Conservation (phyloP, 2,113 vertebrate species). For the Dinomys branickii region DNA sequence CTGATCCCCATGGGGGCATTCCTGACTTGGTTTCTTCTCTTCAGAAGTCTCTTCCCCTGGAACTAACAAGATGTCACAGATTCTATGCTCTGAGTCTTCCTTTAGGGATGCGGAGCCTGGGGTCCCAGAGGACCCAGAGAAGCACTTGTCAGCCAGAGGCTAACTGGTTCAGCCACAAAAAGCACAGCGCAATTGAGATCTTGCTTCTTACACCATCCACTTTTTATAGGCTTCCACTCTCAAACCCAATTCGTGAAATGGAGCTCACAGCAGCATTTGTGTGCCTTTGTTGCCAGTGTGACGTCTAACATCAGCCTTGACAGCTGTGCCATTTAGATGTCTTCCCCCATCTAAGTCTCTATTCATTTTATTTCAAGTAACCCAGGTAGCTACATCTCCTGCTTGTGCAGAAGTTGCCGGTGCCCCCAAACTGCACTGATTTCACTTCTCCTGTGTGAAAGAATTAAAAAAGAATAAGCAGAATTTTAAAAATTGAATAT, state of each 20-base stretch:
- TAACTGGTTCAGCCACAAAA: background rate
- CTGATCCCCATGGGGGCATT: background rate
- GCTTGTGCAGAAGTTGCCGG: background rate
- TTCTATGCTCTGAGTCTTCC: background rate
- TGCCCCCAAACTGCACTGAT: background rate
- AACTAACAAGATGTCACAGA: constrained; percentile 60
- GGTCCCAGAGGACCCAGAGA: background rate
- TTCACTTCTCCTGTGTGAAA: background rate
- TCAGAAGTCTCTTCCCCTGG: constrained; percentile 4
- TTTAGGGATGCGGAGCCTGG: background rate
- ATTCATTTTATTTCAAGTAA: background rate
- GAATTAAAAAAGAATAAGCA: background rate
- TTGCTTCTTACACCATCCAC: background rate
- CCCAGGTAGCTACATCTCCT: background rate
- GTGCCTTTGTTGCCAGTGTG: background rate
- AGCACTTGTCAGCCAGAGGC: background rate
- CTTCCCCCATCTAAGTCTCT: background rate
- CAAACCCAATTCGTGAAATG: background rate
- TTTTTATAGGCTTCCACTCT: background rate
- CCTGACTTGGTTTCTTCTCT: background rate
- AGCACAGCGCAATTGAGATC: background rate
- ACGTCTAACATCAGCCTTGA: background rate
- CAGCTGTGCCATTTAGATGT: background rate
- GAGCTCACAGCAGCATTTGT: background rate
- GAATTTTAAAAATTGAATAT: background rate